Conservation (phyloP, 2,888 invertebrate genomes). For the Tridacna crocea region DNA sequence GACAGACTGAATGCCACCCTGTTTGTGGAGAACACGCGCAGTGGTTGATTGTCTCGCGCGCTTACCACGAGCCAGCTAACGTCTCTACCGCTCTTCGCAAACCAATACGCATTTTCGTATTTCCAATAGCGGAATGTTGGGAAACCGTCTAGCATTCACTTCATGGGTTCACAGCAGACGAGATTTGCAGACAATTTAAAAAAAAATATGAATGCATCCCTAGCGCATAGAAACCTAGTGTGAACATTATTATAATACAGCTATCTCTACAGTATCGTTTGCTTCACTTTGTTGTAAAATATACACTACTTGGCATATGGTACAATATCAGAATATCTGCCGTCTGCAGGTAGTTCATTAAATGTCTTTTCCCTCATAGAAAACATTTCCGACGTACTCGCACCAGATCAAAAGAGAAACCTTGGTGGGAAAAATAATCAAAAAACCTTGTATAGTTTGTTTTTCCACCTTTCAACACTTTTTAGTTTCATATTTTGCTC, state of each 20-base stretch:
- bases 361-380: neutral
- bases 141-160: constrained; percentile 18
- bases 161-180: constrained; percentile 47
- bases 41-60: constrained; percentile 47
- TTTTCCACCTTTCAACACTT: no score
- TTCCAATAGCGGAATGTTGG: constrained; percentile 32
- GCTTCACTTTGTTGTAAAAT: constrained; percentile 21
- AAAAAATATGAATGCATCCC: constrained; percentile 32
- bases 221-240: constrained; percentile 39
- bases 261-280: constrained; percentile 13
- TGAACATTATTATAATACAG: constrained; percentile 24
- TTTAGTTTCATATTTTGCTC: no score
- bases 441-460: no score
- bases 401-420: neutral
- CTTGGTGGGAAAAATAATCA: no score
- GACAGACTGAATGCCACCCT: constrained; percentile 39
- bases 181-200: constrained; percentile 55
- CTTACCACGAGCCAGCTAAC: constrained; percentile 46
- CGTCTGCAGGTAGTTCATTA: constrained; percentile 16
- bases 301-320: constrained; percentile 19
- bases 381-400: neutral
- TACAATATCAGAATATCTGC: constrained; percentile 17
- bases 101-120: constrained; percentile 36
- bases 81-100: constrained; percentile 28
- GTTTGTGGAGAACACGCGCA: constrained; percentile 43